phyloP scores from a whole-genome alignment of 2,113 vertebrate species.

The Hippocampus zosterae region DNA sequence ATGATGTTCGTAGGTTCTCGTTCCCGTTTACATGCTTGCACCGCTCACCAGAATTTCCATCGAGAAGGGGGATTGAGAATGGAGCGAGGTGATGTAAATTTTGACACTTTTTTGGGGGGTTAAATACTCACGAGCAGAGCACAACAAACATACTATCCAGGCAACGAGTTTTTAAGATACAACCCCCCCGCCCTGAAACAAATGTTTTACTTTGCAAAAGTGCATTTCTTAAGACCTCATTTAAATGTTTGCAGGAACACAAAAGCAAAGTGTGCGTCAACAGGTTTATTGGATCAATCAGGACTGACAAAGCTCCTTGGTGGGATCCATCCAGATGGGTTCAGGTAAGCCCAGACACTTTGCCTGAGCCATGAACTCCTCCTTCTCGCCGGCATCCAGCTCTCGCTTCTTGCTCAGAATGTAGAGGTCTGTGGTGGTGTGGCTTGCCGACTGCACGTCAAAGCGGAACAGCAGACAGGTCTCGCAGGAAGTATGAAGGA shows the following conservation, averaged over 20 bases:
- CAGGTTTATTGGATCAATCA: neutral
- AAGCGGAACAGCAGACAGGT: neutral
- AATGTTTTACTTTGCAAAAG: no score
- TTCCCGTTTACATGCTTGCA: no score
- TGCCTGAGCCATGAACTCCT: slow-evolving; percentile 9
- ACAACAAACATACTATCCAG: no score
- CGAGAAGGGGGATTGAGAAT: no score
- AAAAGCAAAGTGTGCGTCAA: neutral
- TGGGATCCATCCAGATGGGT: slow-evolving; percentile 8
- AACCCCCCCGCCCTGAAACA: no score
- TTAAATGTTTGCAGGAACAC: neutral
- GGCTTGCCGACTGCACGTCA: neutral
- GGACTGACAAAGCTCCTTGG: slow-evolving; percentile 7
- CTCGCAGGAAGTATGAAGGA: neutral
- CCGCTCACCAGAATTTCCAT: no score
- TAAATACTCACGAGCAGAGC: no score
- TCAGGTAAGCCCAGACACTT: slow-evolving; percentile 5
- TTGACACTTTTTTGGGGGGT: no score
- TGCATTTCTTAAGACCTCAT: no score
- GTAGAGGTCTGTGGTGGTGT: neutral
- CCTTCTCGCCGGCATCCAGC: slow-evolving; percentile 2
- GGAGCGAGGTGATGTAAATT: no score
- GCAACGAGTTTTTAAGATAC: no score
- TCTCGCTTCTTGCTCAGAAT: slow-evolving; percentile 10
- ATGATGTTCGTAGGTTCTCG: no score